Conservation (phyloP, 1,140 invertebrate species). For the Coptotermes formosanus region DNA sequence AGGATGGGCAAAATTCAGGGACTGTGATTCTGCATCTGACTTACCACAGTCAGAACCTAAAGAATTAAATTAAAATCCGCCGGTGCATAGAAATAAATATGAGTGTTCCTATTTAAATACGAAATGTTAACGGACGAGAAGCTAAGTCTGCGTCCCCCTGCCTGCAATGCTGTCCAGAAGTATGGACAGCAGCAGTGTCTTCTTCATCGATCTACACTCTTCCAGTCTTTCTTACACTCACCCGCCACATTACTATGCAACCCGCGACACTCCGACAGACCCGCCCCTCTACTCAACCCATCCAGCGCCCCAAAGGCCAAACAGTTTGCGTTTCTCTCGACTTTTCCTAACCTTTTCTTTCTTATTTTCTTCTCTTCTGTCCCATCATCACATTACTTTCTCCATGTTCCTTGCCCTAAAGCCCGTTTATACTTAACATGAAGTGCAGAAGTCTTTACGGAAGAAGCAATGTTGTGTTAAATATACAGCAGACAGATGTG, state of each 20-base stretch:
- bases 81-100: too few species aligned
- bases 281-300: neutral
- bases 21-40: too few species aligned
- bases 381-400: neutral
- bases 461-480: too few species aligned
- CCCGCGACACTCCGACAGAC: neutral
- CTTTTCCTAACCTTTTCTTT: neutral
- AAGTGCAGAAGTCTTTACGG: neutral
- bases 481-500: too few species aligned
- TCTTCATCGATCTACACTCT: neutral
- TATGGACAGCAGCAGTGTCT: neutral
- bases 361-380: neutral
- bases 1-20: too few species aligned
- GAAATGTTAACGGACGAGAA: too few species aligned
- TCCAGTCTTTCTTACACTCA: neutral
- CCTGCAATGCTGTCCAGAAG: neutral
- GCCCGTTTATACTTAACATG: neutral
- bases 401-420: neutral
- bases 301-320: neutral
- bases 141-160: neutral
- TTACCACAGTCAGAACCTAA: too few species aligned
- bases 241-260: neutral
- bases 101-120: too few species aligned
- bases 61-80: too few species aligned
- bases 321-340: conserved; percentile 14